Evolutionary conservation across 1,140 invertebrate genomes (phyloP).

Genomic region (Ylistrum balloti): DNA sequence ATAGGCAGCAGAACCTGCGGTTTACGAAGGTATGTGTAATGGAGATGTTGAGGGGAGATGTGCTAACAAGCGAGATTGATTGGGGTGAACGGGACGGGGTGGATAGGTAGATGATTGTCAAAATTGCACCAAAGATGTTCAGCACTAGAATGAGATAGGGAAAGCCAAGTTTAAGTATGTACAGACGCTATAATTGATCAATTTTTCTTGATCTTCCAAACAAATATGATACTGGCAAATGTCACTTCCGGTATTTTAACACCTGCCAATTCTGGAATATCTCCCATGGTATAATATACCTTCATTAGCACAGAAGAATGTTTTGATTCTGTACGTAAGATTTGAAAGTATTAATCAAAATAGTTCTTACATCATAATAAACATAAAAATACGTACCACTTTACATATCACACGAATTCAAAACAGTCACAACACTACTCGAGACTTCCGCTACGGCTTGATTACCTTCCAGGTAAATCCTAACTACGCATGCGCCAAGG

Average conservation of each 20-base stretch:
- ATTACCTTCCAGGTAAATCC: conserved; percentile 1
- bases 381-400: neutral
- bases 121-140: too few relatives aligned
- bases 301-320: neutral
- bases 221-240: neutral
- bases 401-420: conserved; percentile 24
- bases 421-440: conserved; percentile 24
- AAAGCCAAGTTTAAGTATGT: too few relatives aligned
- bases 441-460: conserved; percentile 20
- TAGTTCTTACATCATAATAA: neutral
- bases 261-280: neutral
- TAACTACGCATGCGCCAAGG: conserved; percentile 31
- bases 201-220: too few relatives aligned
- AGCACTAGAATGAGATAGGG: too few relatives aligned
- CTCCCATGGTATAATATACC: neutral
- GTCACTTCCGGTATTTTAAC: conserved; percentile 18
- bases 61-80: too few relatives aligned
- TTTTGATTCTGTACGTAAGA: neutral
- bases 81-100: too few relatives aligned
- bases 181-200: too few relatives aligned
- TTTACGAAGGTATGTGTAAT: too few relatives aligned
- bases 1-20: too few relatives aligned
- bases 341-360: neutral
- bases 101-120: too few relatives aligned
- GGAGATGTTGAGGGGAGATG: too few relatives aligned